Evolutionary conservation across 2,888 invertebrate species (phyloP).

Genomic region (Caenorhabditis sp.): DNA sequence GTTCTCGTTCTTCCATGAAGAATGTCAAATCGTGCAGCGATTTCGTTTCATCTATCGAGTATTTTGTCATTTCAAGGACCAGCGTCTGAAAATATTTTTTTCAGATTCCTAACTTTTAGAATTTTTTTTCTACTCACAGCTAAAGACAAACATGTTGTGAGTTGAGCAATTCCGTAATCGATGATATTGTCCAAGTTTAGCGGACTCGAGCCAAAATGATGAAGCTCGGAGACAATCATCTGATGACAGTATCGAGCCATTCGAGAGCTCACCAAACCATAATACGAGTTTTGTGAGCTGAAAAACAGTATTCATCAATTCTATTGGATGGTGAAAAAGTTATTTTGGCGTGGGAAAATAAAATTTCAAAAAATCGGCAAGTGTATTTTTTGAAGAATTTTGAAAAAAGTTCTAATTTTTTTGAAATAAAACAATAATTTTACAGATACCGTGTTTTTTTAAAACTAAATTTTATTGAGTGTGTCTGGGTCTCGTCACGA

Average conservation of each 20-base stretch:
- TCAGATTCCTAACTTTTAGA: no score
- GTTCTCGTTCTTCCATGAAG: background rate
- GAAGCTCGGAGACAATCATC: background rate
- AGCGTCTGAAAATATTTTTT: background rate
- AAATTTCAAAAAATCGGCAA: no score
- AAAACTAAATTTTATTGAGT: no score
- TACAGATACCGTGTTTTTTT: no score
- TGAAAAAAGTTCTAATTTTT: no score
- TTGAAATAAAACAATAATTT: no score
- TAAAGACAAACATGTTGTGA: background rate
- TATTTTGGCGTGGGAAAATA: no score
- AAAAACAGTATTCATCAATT: no score
- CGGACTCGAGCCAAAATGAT: background rate
- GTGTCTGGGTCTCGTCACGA: no score
- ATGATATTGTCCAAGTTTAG: background rate
- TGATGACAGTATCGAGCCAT: background rate
- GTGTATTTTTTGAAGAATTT: no score
- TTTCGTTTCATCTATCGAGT: background rate
- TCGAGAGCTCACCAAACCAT: background rate
- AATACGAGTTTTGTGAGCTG: background rate
- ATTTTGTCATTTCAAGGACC: background rate
- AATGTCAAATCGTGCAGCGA: background rate
- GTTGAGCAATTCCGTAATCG: background rate
- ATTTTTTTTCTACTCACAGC: background rate
- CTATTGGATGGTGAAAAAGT: no score